Base-by-base conservation (phyloP, 92 coral and sea anemone genomes). In the Palythoa grandis region DNA sequence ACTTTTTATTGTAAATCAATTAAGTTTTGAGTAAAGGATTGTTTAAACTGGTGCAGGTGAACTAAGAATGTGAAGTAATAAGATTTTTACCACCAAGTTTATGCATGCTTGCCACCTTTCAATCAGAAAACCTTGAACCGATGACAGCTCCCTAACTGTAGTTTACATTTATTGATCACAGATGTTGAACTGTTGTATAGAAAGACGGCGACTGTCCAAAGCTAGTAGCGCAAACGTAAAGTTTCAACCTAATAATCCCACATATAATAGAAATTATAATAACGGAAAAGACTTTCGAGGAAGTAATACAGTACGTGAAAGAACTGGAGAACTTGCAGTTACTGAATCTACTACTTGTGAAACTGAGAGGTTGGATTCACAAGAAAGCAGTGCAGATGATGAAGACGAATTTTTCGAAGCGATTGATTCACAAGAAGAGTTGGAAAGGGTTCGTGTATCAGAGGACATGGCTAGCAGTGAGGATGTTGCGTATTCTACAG, bases 171-270 rank as follows among this genome's bases (percentile, higher is more conserved):
- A 22, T 68, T 29, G 16, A 52, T 76, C 78, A 24, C 85, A 97
- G 99, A 97, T 97, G 99, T 86, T 97, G 7, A 97, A 97, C 79
- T 95, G 98, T 53, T 97, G 99, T 84, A 97, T 97, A 56, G 98
- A 95, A 56, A 93, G 99, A 80, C 91, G 94, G 77, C 83, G 99
- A 47, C 56, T 92, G 52, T 91, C 95, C 61, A 90, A 87, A 87
- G 75, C 57, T 60, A 76, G 88, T 75, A 73, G 63, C 54, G 15
- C 82, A 35, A 82, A 76, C 67, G 25, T 37, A 57, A 70, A 58
- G 15, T 61, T 56, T n/a, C 77, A 22, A 38, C 85, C 85, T 66
- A 70, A 17, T 13, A 13, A 11, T 43, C 63, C 72, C 11, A 43
- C 54, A 17, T 20, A 22, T 63, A 29, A 79, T 80, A 76, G 60